A percentile compares a stretch with the other conserved stretches of the same genome.
These are phyloP conservation scores for Gila robusta DNA, from an alignment of 2,797 vertebrate genomes.

Conservation along the genomic window DNA sequence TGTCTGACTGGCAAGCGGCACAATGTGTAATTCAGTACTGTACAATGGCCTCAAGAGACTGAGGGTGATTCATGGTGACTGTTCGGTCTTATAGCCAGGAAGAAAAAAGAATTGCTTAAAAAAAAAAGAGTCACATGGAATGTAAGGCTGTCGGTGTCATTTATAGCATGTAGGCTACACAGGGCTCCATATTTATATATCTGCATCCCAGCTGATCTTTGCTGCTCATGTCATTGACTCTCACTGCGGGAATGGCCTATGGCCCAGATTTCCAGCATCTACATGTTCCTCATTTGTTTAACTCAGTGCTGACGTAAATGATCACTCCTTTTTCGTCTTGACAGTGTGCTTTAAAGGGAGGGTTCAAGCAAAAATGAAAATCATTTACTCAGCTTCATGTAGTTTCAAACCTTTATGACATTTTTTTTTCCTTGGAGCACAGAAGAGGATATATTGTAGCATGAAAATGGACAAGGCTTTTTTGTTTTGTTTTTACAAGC, in stretches of 20 bases:
- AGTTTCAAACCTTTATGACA: neutral
- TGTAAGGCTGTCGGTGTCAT: conserved; percentile 10
- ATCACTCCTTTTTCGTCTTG: neutral
- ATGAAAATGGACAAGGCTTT: neutral
- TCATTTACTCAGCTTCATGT: neutral
- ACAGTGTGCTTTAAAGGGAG: neutral
- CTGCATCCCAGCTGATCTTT: conserved; percentile 5
- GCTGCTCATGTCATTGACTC: neutral
- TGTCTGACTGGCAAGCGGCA: conserved; percentile 17
- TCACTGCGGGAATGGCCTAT: conserved; percentile 15
- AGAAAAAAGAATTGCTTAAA: neutral
- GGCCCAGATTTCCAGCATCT: neutral
- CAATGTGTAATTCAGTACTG: conserved; percentile 28
- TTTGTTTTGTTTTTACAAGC: neutral
- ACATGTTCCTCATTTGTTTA: conserved; percentile 24
- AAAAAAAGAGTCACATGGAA: neutral
- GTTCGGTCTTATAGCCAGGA: conserved; percentile 1
- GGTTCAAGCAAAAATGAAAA: neutral
- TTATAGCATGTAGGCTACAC: conserved; percentile 25
- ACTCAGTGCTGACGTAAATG: neutral
- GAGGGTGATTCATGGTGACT: conserved; percentile 18
- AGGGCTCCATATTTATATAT: conserved; percentile 18
- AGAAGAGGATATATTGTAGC: neutral
- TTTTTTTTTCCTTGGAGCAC: neutral
- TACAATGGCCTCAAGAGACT: conserved; percentile 14